phyloP scores from a whole-genome alignment of 2,113 vertebrate genomes.

The Callocephalon fimbriatum region DNA sequence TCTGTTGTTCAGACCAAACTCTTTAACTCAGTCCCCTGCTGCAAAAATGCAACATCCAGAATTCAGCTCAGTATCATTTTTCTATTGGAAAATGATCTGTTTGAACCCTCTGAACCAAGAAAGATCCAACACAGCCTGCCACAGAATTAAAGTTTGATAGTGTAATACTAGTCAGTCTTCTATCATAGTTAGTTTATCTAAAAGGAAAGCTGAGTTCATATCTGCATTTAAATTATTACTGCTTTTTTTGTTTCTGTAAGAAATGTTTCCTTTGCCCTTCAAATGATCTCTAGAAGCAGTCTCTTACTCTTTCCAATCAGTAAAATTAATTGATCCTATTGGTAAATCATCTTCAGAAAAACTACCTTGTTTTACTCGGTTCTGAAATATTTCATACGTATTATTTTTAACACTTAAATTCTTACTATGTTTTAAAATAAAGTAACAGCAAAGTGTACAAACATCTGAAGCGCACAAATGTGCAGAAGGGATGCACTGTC shows the following conservation, averaged over 20 bases:
- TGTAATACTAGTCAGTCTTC: background rate
- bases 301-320: background rate
- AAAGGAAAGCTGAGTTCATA: background rate
- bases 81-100: background rate
- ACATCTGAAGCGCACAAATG: background rate
- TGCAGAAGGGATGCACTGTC: background rate
- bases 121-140: background rate
- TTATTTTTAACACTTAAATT: background rate
- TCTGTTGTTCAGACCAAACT: background rate
- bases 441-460: background rate
- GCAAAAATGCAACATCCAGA: background rate
- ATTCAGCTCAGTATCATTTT: background rate
- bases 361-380: background rate
- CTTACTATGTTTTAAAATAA: background rate
- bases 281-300: background rate
- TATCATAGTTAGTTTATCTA: background rate
- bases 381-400: background rate
- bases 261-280: background rate
- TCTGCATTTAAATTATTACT: background rate
- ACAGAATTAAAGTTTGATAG: background rate
- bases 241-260: background rate
- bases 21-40: background rate
- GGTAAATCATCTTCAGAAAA: background rate
- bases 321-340: background rate
- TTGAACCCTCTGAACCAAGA: background rate